Percentiles rank a stretch among this genome's conserved stretches.
Evolutionary conservation across 2,113 vertebrate genomes (phyloP).

Genomic region (Ophthalmolycus amberensis): DNA sequence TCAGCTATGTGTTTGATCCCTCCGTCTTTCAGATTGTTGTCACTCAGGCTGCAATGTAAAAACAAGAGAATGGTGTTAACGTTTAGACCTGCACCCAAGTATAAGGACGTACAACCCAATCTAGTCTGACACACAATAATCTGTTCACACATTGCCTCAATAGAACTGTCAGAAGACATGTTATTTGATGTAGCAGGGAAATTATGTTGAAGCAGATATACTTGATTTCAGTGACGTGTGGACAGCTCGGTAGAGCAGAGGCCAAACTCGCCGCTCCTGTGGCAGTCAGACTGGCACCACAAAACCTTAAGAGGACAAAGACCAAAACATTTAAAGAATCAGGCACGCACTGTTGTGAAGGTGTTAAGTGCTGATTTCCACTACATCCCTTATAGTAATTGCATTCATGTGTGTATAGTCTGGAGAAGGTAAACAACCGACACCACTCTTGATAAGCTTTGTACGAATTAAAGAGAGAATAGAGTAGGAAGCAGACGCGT

Average conservation of each 20-base stretch:
- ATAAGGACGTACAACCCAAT: background rate
- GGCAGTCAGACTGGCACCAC: slow-evolving; percentile 82
- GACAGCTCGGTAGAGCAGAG: slow-evolving; percentile 81
- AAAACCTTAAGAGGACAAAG: slow-evolving; percentile 78
- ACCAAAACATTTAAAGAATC: background rate
- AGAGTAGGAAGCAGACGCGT: background rate
- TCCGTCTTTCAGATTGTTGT: slow-evolving; percentile 84
- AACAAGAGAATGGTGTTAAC: background rate
- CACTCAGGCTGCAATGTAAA: slow-evolving; percentile 84
- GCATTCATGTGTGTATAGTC: background rate
- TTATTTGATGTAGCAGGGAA: background rate
- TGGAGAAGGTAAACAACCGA: background rate
- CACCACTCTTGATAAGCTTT: too few species aligned
- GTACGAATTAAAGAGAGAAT: background rate
- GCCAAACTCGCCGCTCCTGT: slow-evolving; percentile 82
- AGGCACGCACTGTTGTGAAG: background rate
- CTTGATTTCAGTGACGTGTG: slow-evolving; percentile 87
- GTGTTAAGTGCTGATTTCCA: background rate
- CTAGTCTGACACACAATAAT: background rate
- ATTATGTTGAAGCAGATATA: slow-evolving; percentile 54
- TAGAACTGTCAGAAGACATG: background rate
- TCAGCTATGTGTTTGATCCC: slow-evolving; percentile 75
- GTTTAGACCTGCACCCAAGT: background rate
- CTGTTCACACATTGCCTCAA: background rate
- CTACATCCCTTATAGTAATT: background rate